Percentiles rank a stretch among this genome's conserved stretches.
Conservation (phyloP, 2,888 invertebrate species). For the Punctoribates punctum region DNA sequence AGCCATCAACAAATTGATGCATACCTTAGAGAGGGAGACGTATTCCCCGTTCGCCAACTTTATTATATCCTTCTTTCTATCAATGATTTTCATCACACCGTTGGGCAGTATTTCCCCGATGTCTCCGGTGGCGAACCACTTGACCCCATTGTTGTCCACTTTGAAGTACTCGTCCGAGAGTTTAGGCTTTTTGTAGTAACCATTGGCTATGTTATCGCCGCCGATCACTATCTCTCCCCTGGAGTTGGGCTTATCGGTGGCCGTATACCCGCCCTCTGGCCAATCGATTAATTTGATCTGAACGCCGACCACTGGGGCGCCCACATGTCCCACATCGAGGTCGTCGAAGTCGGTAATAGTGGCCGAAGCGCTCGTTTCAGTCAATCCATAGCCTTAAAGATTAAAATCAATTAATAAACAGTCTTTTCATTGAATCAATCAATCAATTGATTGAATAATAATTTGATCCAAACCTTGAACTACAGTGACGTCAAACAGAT, state of each 20-base stretch:
- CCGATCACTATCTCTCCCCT: conserved; percentile 80
- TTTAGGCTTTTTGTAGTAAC: conserved; percentile 83
- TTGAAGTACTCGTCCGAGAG: conserved; percentile 70
- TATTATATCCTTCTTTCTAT: conserved; percentile 97
- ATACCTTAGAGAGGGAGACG: conserved; percentile 89
- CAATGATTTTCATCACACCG: conserved; percentile 93
- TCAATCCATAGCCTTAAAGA: conserved; percentile 79
- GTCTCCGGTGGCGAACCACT: conserved; percentile 93
- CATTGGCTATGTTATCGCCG: conserved; percentile 84
- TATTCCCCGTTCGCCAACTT: conserved; percentile 98
- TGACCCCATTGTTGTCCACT: conserved; percentile 67
- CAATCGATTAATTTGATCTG: conserved; percentile 83
- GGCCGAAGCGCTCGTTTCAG: conserved; percentile 93
- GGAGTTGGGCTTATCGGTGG: conserved; percentile 78
- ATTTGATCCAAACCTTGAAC: conserved; percentile 59
- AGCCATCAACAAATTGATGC: not conserved
- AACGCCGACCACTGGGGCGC: conserved; percentile 77
- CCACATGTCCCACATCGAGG: conserved; percentile 75
- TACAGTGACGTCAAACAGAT: conserved; percentile 83
- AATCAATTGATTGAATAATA: not conserved
- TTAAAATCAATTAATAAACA: not conserved
- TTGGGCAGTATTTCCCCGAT: conserved; percentile 89
- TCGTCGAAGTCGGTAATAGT: conserved; percentile 59
- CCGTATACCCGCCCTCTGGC: conserved; percentile 88
- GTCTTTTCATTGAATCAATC: not conserved